phyloP scores from a whole-genome alignment of 1,140 invertebrate genomes.

The Calycopis cecrops region DNA sequence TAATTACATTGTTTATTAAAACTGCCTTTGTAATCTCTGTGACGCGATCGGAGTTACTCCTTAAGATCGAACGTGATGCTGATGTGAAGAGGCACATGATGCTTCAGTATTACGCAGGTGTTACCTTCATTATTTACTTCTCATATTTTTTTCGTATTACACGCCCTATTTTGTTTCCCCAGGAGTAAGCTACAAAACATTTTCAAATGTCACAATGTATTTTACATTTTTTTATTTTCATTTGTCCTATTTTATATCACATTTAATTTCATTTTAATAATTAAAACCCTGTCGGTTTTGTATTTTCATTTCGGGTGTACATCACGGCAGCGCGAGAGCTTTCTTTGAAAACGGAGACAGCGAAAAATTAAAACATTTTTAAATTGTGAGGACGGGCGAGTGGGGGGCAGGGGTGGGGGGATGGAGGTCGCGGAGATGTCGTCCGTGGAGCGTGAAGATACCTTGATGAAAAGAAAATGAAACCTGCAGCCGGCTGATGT shows the following conservation, averaged over 20 bases:
- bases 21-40: too few species aligned
- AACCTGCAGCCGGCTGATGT: conserved; percentile 28
- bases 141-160: neutral
- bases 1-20: too few species aligned
- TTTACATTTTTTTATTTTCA: too few species aligned
- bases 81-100: too few species aligned
- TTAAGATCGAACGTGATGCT: too few species aligned
- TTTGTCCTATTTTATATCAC: neutral
- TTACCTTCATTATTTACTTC: neutral
- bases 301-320: conserved; percentile 4
- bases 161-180: neutral
- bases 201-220: neutral
- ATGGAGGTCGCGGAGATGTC: conserved; percentile 32
- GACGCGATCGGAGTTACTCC: too few species aligned
- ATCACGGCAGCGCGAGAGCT: neutral
- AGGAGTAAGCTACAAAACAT: neutral
- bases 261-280: conserved; percentile 6
- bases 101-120: too few species aligned
- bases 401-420: conserved; percentile 17
- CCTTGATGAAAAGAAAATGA: conserved; percentile 67
- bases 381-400: conserved; percentile 33
- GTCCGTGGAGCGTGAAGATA: conserved; percentile 51
- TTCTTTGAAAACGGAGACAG: conserved; percentile 30
- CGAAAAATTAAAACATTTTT: conserved; percentile 50
- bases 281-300: neutral